Conservation (phyloP, 2,113 vertebrate species). For the Gnathonemus echidnorhynchus region DNA sequence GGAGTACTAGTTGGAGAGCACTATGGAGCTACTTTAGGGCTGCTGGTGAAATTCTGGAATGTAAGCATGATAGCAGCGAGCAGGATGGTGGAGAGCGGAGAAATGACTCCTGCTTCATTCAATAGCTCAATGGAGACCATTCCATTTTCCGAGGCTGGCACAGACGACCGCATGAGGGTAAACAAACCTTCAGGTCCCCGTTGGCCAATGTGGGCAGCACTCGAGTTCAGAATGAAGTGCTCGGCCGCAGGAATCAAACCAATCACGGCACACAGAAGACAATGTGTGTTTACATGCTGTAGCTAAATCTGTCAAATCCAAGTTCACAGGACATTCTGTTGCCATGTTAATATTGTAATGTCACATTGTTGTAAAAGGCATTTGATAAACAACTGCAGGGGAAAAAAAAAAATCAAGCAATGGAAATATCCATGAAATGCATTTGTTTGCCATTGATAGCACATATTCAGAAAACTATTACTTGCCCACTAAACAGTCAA, state of each 20-base stretch:
- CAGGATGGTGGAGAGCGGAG: neutral
- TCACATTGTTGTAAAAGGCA: neutral
- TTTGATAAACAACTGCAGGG: neutral
- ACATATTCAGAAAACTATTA: neutral
- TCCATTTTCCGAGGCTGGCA: neutral
- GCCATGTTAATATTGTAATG: neutral
- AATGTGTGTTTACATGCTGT: neutral
- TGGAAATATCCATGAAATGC: neutral
- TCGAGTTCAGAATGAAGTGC: neutral
- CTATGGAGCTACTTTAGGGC: neutral
- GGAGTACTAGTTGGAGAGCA: neutral
- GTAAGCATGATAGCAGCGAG: neutral
- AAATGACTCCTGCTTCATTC: neutral
- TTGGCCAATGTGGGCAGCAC: neutral
- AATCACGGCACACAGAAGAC: neutral
- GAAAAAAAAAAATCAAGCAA: neutral
- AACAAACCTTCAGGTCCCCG: neutral
- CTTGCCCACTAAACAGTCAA: neutral
- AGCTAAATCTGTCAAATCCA: neutral
- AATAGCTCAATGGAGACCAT: neutral
- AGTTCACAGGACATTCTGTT: neutral
- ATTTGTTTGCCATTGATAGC: neutral
- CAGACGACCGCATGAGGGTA: neutral
- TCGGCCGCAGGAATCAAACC: neutral
- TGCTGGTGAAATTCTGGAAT: neutral